These are phyloP conservation scores for Cryptotis parvus DNA, from an alignment of 2,113 vertebrate species.

Conservation along the genomic window DNA sequence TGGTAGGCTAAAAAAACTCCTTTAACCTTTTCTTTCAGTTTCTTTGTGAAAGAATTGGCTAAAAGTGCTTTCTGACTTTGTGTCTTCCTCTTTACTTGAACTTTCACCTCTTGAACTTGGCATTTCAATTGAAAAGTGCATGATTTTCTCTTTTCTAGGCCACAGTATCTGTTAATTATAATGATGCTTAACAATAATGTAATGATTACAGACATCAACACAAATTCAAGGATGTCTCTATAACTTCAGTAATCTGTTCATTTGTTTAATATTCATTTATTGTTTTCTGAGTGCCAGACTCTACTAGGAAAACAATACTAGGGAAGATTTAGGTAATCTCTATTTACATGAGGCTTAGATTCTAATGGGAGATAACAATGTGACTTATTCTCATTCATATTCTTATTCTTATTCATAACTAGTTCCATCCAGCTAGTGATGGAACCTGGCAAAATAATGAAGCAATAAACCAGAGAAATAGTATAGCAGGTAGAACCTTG, in stretches of 20 bases:
- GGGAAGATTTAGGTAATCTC: neutral
- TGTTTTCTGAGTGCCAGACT: neutral
- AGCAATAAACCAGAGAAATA: neutral
- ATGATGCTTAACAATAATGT: conserved; percentile 21
- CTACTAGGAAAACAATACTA: neutral
- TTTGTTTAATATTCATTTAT: neutral
- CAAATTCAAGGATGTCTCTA: conserved; percentile 32
- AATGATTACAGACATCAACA: conserved; percentile 12
- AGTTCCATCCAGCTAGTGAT: neutral
- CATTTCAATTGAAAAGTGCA: conserved; percentile 53
- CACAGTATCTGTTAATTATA: conserved; percentile 46
- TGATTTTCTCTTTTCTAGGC: conserved; percentile 47
- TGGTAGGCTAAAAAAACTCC: conserved; percentile 51
- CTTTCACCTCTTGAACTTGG: conserved; percentile 64
- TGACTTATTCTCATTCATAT: neutral
- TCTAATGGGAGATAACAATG: neutral
- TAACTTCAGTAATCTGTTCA: neutral
- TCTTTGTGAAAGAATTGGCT: conserved; percentile 61
- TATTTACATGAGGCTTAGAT: neutral
- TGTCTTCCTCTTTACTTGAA: conserved; percentile 55
- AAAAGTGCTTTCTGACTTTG: conserved; percentile 63
- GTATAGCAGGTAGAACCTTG: no score
- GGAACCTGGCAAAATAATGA: neutral
- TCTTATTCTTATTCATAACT: no score
- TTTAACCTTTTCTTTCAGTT: conserved; percentile 70